Evolutionary conservation across 1,140 invertebrate species (phyloP), one percentile per base, ranked within the genome.

Genomic region (Orius insidiosus): DNA sequence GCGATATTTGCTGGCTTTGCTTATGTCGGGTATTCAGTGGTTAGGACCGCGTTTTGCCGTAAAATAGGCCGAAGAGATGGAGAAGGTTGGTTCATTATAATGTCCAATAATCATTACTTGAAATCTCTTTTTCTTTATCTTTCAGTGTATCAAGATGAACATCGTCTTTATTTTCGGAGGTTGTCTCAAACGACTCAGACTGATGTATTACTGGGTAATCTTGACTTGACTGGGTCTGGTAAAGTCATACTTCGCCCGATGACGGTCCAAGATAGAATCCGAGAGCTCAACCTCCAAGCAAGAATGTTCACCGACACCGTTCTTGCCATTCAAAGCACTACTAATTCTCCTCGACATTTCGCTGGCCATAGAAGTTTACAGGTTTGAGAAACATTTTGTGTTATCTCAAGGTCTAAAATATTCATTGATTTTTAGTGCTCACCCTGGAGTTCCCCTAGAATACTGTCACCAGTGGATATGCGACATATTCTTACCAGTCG

Each of bases 1-100:
- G 68, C 68, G 11, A 67, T 69, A 37, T 68, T 69, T 54, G 68
- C 68, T 40, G 68, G 68, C 14, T 69, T 69, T 54, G 68, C 68
- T 4, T 69, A 69, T 53, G 66, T 69, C 19, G 67, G 67, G 10
- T 69, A 69, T 50, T 67, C 65, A n/a, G 64, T 68, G 31, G 65
- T 67, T 1, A 56, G 65, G 48, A 68, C 66, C 40, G 66, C 67
- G 10, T 68, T 69, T 48, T 66, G 63, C 49, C 55, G 65, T 45
- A 61, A 63, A 46, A 42, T 63, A 16, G 55, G 58, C 3, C 42
- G 59, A 30, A 53, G 57, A 42, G 63, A 58, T 19, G 51, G 48
- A 13, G 55, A 56, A 53, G 54, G 55, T 56, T 47, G 24, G 44
- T 41, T 11, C 34, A 32, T 36, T n/a, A n/a, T n/a, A n/a, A n/a